A percentile compares a stretch with the other conserved stretches of the same genome.
These are phyloP conservation scores for Thinocorus orbignyianus DNA, from an alignment of 2,113 vertebrate genomes.

Conservation along the genomic window DNA sequence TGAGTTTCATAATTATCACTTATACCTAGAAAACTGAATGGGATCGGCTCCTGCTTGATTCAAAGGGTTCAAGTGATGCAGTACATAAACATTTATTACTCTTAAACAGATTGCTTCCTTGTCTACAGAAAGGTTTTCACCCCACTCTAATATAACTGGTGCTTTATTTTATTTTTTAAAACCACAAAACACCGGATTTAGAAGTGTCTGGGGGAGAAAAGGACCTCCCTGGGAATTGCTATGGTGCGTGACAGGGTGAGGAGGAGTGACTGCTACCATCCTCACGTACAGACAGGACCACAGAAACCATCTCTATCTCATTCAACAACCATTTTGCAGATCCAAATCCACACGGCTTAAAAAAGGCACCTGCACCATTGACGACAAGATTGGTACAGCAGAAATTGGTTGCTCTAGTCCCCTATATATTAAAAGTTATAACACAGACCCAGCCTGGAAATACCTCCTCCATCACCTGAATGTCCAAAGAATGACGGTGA, in stretches of 20 bases:
- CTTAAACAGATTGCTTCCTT: not conserved
- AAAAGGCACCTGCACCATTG: not conserved
- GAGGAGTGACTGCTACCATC: too few species aligned
- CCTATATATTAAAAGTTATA: not conserved
- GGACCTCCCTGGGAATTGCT: not conserved
- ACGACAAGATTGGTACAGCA: not conserved
- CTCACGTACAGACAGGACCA: fast-evolving
- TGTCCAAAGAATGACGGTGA: not conserved
- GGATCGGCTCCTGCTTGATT: not conserved
- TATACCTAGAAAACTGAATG: not conserved
- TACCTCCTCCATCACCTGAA: not conserved
- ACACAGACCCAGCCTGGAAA: fast-evolving
- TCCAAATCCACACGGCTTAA: not conserved
- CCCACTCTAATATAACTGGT: not conserved
- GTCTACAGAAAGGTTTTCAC: not conserved
- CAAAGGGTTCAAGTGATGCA: not conserved
- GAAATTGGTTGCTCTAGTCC: not conserved
- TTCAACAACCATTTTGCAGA: not conserved
- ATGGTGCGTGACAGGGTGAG: fast-evolving
- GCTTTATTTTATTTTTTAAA: not conserved
- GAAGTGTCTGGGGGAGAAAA: not conserved
- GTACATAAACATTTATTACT: not conserved
- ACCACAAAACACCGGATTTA: not conserved
- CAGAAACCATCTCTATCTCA: not conserved
- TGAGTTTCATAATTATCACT: not conserved